Percentiles rank a stretch among this genome's conserved stretches.
phyloP scores from a whole-genome alignment of 1,140 invertebrate genomes.

The Megalonaias nervosa region DNA sequence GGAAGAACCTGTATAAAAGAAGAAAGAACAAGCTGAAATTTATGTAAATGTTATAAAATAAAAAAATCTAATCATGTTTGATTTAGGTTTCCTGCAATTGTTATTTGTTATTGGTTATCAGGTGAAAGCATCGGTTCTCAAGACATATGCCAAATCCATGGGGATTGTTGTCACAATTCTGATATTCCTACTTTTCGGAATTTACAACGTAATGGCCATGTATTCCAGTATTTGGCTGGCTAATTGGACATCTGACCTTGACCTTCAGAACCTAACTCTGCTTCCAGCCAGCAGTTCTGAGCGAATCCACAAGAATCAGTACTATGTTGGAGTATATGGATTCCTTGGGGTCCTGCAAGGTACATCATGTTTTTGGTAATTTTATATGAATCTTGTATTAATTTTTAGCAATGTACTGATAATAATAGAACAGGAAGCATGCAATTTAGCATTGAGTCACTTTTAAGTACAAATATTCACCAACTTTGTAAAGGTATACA shows the following conservation, averaged over 20 bases:
- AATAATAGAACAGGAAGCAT: too few species aligned
- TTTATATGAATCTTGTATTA: too few species aligned
- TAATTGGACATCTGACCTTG: slow-evolving; percentile 64
- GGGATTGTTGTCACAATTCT: slow-evolving; percentile 81
- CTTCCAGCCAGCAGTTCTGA: slow-evolving; percentile 41
- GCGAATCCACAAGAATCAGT: slow-evolving; percentile 48
- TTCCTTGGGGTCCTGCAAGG: slow-evolving; percentile 40
- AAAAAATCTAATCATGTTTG: too few species aligned
- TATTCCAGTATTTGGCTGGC: slow-evolving; percentile 62
- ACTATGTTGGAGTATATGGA: slow-evolving; percentile 64
- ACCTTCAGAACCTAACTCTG: slow-evolving; percentile 27
- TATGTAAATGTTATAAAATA: too few species aligned
- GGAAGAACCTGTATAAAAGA: too few species aligned
- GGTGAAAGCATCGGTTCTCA: slow-evolving; percentile 90
- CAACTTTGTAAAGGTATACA: too few species aligned
- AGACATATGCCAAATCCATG: slow-evolving; percentile 88
- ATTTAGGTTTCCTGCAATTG: too few species aligned
- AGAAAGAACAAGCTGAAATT: too few species aligned
- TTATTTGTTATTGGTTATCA: slow-evolving; percentile 62
- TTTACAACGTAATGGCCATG: slow-evolving; percentile 45
- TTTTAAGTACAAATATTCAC: too few species aligned
- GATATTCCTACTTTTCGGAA: slow-evolving; percentile 72
- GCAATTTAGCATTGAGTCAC: too few species aligned
- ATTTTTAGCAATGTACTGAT: too few species aligned
- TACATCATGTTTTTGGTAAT: background rate